Base-by-base conservation (phyloP, 2,888 invertebrate species). In the Cordilura impudica region DNA sequence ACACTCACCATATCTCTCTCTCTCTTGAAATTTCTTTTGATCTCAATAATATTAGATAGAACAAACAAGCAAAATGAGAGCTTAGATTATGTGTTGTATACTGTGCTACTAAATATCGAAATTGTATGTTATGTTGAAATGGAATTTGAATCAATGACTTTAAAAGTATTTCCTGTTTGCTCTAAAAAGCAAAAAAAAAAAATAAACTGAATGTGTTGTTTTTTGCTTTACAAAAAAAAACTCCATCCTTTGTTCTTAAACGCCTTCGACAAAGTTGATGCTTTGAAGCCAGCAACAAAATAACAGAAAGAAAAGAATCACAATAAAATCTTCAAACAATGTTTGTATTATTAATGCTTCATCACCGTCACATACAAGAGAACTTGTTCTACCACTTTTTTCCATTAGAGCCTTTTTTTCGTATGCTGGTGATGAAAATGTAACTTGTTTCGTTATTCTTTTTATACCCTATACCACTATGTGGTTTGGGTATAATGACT, bases 401-500 rank as follows among this genome's bases (percentile, higher is more conserved):
- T 56, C 14, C 18, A 14, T 43, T 73, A 31, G 49, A 58, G 56
- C 16, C 10, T 47, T 58, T 54, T 73, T 39, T 67, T 31, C 8
- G 14, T 8, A 18, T 26, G 53, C 16, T 16, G 35, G 54, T 56
- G 60, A 65, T 61, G 56, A 43, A 63, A 67, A 66, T 14, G 70
- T 54, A 66, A 79, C 71, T 67, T 72, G 63, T 75, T 75, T 75
- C n/a, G 14, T 65, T 3, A 4, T 26, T 26, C n/a, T 69, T 53
- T 49, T n/a, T n/a, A n/a, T n/a, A n/a, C n/a, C n/a, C n/a, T n/a
- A n/a, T n/a, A n/a, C n/a, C n/a, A n/a, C n/a, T n/a, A n/a, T n/a
- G n/a, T n/a, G n/a, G n/a, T n/a, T n/a, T n/a, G n/a, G n/a, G n/a
- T n/a, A n/a, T n/a, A n/a, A n/a, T n/a, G n/a, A n/a, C n/a, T n/a